Evolutionary conservation across 2,888 invertebrate species (phyloP), one percentile per base, ranked within the genome.

Genomic region (Limnephilus rhombicus): DNA sequence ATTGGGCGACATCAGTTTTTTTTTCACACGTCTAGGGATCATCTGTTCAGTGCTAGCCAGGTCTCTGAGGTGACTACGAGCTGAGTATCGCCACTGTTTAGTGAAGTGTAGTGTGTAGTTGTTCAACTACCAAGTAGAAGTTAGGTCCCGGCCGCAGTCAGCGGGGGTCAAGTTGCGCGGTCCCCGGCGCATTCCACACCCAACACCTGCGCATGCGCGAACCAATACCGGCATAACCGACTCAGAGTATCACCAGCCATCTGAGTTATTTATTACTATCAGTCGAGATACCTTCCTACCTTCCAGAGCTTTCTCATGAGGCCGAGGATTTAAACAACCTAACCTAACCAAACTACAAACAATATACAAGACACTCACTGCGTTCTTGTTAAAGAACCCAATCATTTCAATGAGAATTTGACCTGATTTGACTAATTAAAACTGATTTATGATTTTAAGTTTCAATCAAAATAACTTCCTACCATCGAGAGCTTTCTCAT

Each of bases 201-300:
- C 87, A n/a, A 81, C 91, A 91, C 91, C 91, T 91, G 91, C 91
- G 91, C 68, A 24, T 86, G 45, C 86, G 86, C 86, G 86, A 45
- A 86, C 86, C 91, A 87, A 91, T 91, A 91, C 91, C 87, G 24
- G 9, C 68, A 68, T 68, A 68, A 18, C 24, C 68, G 68, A 68
- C 9, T 68, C 68, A 34, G 87, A 85, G 41, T 87, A 91, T 86
- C 85, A 87, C 91, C 87, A 81, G 91, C 41, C 81, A 68, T 81
- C 85, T 81, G 80, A 91, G 82, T 91, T 87, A 91, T 91, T 91
- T 91, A 91, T 91, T 49, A 81, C 91, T 24, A 18, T 86, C 68
- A 49, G n/a, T 34, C 85, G 68, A 80, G 91, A 80, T 83, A 83
- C 83, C 11, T 82, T 34, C 18, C 31, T 15, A 49, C 68, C 34